Conservation (phyloP, 2,888 invertebrate genomes). For the Hipparchia semele region DNA sequence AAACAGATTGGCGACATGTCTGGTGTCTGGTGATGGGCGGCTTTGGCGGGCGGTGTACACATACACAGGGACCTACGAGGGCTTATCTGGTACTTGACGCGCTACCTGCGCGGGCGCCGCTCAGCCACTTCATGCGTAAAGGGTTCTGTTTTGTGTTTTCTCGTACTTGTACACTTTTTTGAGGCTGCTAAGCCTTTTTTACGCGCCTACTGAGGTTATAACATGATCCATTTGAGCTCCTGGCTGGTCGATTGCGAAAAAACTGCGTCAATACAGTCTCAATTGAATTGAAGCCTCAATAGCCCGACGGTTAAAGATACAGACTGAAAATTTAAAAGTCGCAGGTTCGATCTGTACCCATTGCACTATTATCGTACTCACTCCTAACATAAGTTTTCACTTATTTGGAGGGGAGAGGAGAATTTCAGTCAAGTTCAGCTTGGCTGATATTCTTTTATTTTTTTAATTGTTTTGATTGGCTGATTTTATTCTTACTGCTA, state of each 20-base stretch:
- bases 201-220: constrained; percentile 32
- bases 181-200: constrained; percentile 44
- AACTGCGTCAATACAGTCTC: too few relatives aligned
- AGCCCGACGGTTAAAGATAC: too few relatives aligned
- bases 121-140: constrained; percentile 60
- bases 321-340: too few relatives aligned
- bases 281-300: too few relatives aligned
- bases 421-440: too few relatives aligned
- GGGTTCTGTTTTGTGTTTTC: constrained; percentile 57
- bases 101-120: constrained; percentile 66
- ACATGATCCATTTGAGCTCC: constrained; percentile 25
- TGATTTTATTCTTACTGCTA: too few relatives aligned
- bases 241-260: not conserved
- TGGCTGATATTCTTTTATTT: too few relatives aligned
- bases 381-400: too few relatives aligned
- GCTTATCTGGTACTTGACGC: constrained; percentile 57
- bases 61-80: constrained; percentile 36
- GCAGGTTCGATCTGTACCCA: too few relatives aligned
- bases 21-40: constrained; percentile 37
- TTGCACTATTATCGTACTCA: too few relatives aligned
- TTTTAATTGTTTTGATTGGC: too few relatives aligned
- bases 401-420: too few relatives aligned
- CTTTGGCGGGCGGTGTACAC: constrained; percentile 40
- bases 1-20: constrained; percentile 38
- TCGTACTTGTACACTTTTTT: constrained; percentile 41